Percentiles rank a stretch among this genome's conserved stretches.
Conservation (phyloP, 2,113 vertebrate genomes). For the Hyperopisus bebe region DNA sequence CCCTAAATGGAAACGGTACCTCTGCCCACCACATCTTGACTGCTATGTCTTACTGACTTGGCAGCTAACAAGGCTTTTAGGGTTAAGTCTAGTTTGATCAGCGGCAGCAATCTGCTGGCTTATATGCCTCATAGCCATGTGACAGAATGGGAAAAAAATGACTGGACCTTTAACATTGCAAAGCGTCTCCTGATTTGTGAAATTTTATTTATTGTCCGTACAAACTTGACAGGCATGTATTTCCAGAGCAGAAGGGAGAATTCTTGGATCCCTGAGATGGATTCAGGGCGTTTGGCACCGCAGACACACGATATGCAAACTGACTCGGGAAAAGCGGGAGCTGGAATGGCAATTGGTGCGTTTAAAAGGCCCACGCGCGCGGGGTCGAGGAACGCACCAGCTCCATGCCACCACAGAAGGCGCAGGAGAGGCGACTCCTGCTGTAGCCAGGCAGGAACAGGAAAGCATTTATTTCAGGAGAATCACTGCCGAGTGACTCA, state of each 20-base stretch:
- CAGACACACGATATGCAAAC: conserved; percentile 70
- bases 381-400: conserved; percentile 54
- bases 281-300: conserved; percentile 53
- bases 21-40: conserved; percentile 56
- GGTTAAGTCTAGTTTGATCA: conserved; percentile 31
- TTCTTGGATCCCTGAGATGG: conserved; percentile 30
- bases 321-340: conserved; percentile 54
- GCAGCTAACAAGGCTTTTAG: conserved; percentile 57
- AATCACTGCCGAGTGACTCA: conserved; percentile 90
- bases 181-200: background rate
- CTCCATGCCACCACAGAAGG: conserved; percentile 71
- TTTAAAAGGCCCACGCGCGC: conserved; percentile 53
- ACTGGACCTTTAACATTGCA: background rate
- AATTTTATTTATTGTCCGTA: background rate
- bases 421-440: conserved; percentile 80
- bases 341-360: conserved; percentile 62
- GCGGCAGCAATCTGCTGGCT: conserved; percentile 9
- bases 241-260: background rate
- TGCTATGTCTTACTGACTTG: conserved; percentile 59
- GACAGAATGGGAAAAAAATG: background rate
- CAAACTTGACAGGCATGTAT: background rate
- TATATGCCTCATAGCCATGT: background rate
- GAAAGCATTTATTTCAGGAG: conserved; percentile 91
- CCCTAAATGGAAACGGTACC: conserved; percentile 57
- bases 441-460: conserved; percentile 67